phyloP scores from a whole-genome alignment of 2,797 vertebrate genomes.

The Sebastes hubbsi region DNA sequence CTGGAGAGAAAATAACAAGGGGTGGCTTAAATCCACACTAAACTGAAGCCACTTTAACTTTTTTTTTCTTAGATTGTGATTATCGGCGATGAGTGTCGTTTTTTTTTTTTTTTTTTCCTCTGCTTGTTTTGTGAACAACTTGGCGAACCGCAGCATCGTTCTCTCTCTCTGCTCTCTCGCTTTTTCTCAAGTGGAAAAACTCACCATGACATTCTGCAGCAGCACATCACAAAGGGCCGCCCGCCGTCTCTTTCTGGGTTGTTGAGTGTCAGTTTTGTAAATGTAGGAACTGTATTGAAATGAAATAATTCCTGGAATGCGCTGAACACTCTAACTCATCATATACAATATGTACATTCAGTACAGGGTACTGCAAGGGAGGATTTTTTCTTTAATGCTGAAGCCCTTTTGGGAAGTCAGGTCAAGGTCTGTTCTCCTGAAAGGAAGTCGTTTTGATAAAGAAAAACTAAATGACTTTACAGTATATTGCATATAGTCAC shows the following conservation, averaged over 20 bases:
- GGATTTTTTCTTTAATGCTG: not conserved
- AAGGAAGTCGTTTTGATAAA: not conserved
- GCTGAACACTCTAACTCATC: not conserved
- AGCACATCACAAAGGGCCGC: slow-evolving; percentile 12
- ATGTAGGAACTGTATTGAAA: not conserved
- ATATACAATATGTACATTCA: not conserved
- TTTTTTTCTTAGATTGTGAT: not conserved
- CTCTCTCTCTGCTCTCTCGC: not conserved
- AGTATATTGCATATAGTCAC: not conserved
- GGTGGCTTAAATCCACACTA: not conserved
- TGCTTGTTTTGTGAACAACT: slow-evolving; percentile 19
- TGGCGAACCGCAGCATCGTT: slow-evolving; percentile 2
- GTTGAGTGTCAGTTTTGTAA: not conserved
- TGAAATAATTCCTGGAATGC: slow-evolving; percentile 8
- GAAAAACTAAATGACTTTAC: not conserved
- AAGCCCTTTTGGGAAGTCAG: not conserved
- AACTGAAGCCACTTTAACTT: not conserved
- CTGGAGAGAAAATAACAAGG: slow-evolving; percentile 14
- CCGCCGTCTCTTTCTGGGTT: not conserved
- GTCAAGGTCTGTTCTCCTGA: not conserved
- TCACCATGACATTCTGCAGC: slow-evolving; percentile 8
- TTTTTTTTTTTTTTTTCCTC: not conserved
- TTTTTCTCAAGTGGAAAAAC: slow-evolving; percentile 45
- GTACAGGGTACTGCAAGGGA: not conserved
- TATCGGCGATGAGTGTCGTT: not conserved